phyloP scores from a whole-genome alignment of 2,888 invertebrate species.

The Caenorhabditis sulstoni region DNA sequence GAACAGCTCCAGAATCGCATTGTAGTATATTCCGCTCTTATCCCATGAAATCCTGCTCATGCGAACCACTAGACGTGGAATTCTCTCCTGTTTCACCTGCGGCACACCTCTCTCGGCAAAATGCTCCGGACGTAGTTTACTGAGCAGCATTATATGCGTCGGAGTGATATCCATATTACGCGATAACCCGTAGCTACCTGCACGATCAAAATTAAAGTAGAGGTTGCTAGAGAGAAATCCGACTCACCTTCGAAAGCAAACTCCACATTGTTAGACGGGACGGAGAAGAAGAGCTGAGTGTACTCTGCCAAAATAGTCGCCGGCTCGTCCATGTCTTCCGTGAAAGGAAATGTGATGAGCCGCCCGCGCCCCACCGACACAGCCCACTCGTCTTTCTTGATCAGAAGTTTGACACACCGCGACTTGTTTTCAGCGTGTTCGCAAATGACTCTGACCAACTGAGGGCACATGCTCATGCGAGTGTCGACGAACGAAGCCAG shows the following conservation, averaged over 20 bases:
- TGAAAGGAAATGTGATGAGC: constrained; percentile 13
- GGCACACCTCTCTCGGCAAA: constrained; percentile 26
- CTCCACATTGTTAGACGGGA: constrained; percentile 21
- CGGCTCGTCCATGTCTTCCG: constrained; percentile 25
- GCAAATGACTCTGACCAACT: constrained; percentile 4
- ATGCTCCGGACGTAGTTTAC: constrained; percentile 15
- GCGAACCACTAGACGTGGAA: constrained; percentile 4
- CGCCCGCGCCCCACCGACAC: constrained; percentile 15
- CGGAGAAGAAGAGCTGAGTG: constrained; percentile 9
- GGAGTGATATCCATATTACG: constrained; percentile 27
- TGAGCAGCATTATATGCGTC: constrained; percentile 22
- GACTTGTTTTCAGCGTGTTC: constrained; percentile 21
- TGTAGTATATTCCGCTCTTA: constrained; percentile 27
- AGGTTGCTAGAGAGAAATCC: no score
- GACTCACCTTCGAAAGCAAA: constrained; percentile 30
- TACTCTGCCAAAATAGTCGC: constrained; percentile 26
- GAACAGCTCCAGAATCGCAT: constrained; percentile 22
- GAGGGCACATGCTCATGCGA: constrained; percentile 9
- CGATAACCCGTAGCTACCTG: constrained; percentile 18
- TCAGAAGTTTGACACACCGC: constrained; percentile 10
- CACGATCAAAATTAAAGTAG: no score
- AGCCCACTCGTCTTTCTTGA: constrained; percentile 21
- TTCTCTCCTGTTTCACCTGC: constrained; percentile 1
- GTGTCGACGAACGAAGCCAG: constrained; percentile 16
- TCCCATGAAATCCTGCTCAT: constrained; percentile 24